These are phyloP conservation scores for Anthophora plumipes DNA, from an alignment of 2,888 invertebrate species.

Conservation along the genomic window DNA sequence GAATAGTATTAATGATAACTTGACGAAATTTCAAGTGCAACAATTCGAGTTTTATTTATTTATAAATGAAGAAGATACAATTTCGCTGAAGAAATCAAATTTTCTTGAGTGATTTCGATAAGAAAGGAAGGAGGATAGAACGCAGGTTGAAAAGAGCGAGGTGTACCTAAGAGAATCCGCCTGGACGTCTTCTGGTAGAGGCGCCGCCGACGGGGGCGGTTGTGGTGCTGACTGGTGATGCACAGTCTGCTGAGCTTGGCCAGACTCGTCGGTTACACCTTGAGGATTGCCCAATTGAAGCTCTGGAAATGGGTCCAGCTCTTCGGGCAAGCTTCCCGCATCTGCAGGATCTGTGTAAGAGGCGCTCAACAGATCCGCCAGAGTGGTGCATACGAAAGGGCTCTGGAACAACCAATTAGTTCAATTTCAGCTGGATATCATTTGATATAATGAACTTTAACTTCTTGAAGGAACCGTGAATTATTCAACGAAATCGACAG, in stretches of 20 bases:
- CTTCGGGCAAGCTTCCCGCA: constrained; percentile 89
- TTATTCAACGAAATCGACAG: too few relatives aligned
- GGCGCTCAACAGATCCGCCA: constrained; percentile 91
- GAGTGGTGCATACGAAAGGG: constrained; percentile 91
- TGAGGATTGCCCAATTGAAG: constrained; percentile 85
- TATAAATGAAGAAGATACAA: too few relatives aligned
- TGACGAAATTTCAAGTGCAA: too few relatives aligned
- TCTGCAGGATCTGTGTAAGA: constrained; percentile 89
- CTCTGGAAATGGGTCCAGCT: constrained; percentile 91
- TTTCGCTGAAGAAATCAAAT: too few relatives aligned
- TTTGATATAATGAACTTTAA: neutral
- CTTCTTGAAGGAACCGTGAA: neutral
- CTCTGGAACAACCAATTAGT: constrained; percentile 57
- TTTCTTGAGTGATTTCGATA: too few relatives aligned
- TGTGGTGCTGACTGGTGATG: constrained; percentile 77
- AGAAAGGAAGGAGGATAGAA: constrained; percentile 1
- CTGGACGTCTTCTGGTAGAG: constrained; percentile 80
- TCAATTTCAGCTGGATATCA: neutral
- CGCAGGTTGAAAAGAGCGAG: constrained; percentile 3
- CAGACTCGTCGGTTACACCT: constrained; percentile 77
- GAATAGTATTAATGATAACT: too few relatives aligned
- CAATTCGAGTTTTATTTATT: too few relatives aligned
- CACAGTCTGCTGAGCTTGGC: constrained; percentile 80
- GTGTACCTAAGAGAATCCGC: constrained; percentile 80
- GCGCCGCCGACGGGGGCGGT: constrained; percentile 70